Conservation (phyloP, 2,113 vertebrate species). For the Mesitornis unicolor region DNA sequence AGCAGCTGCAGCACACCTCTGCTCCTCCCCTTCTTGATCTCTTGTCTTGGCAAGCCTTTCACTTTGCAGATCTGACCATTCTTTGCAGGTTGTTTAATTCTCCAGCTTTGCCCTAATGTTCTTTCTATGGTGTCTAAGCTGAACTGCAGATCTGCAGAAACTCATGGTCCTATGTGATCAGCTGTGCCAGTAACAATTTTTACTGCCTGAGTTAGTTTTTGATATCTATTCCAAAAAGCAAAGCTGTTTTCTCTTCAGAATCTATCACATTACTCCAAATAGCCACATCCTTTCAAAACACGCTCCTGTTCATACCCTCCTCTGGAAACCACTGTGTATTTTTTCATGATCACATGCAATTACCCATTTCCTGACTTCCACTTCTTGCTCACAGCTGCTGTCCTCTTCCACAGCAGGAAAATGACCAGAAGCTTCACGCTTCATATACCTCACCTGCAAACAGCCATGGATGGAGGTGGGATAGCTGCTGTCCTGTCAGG, state of each 20-base stretch:
- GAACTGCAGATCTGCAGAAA: neutral
- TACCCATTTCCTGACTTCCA: neutral
- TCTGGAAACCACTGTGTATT: neutral
- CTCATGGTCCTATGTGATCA: neutral
- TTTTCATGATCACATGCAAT: neutral
- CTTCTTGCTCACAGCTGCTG: neutral
- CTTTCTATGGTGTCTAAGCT: neutral
- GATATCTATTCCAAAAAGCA: neutral
- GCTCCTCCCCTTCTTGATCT: neutral
- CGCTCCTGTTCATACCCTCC: neutral
- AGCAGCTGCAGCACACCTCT: neutral
- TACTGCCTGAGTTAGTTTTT: neutral
- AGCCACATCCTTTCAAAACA: constrained; percentile 38
- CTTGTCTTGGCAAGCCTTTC: neutral
- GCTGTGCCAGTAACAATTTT: neutral
- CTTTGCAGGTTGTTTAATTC: neutral
- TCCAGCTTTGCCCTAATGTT: neutral
- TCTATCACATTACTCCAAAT: neutral
- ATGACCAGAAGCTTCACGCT: neutral
- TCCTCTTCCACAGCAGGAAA: neutral
- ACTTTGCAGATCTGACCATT: neutral
- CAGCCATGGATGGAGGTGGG: neutral
- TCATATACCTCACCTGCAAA: neutral
- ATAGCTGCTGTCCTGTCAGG: neutral
- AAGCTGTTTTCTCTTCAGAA: constrained; percentile 10